These are phyloP conservation scores for Crotalus viridis DNA, from an alignment of 2,113 vertebrate genomes.

Conservation along the genomic window DNA sequence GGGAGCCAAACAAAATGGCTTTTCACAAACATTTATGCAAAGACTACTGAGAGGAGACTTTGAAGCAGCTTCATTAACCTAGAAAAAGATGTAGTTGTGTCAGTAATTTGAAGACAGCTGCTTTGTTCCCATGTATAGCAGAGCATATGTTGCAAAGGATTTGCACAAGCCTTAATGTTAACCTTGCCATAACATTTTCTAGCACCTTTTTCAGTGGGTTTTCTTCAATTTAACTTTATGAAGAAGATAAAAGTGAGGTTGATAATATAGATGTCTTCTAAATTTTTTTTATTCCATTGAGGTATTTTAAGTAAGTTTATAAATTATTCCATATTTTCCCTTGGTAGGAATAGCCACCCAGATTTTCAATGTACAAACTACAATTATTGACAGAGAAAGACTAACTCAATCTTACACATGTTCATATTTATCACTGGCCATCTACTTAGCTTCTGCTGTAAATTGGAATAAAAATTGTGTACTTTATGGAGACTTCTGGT, in stretches of 20 bases:
- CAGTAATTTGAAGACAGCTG: background rate
- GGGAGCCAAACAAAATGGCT: background rate
- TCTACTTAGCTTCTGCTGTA: background rate
- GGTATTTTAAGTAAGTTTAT: background rate
- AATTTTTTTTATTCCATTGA: background rate
- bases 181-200: background rate
- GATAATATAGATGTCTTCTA: background rate
- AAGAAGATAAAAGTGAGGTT: background rate
- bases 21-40: background rate
- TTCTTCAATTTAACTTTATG: background rate
- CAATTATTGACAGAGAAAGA: background rate
- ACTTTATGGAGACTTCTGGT: background rate
- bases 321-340: background rate
- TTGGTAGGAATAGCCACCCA: background rate
- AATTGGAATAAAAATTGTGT: background rate
- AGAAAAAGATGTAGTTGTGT: background rate
- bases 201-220: background rate
- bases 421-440: background rate
- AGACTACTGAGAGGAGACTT: background rate
- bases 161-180: background rate
- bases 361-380: background rate
- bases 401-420: background rate
- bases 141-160: background rate
- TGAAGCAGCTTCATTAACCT: background rate
- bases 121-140: background rate